Evolutionary conservation across 2,888 invertebrate species (phyloP), one percentile per base, ranked within the genome.

Genomic region (Diarsia dahlii): DNA sequence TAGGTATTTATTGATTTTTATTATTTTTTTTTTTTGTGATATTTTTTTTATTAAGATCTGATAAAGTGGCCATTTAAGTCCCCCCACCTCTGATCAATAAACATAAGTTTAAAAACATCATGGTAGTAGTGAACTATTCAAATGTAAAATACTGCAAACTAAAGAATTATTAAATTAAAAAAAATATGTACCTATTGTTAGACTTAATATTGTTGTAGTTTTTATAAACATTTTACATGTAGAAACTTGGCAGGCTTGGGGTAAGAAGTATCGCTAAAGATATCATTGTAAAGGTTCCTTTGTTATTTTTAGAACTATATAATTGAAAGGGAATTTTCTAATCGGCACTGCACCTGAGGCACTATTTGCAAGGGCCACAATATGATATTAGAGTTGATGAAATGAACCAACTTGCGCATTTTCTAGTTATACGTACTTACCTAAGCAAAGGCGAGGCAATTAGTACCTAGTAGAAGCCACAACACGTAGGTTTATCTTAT

Each of bases 161-260:
- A 79, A 50, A 78, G 45, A 74, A 72, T 68, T 83, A 85, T 78
- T 76, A 71, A 74, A 62, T 58, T 80, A 64, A 45, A 60, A 73
- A 58, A 68, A 67, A 68, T 73, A 77, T 81, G 85, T 78, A 84
- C 85, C 71, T 85, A 74, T 71, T 85, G 72, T 84, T 84, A 86
- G 76, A 81, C 78, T 81, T 84, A 84, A 85, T 85, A 86, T 87
- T 85, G 80, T 87, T 86, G 89, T 90, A 90, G 88, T 90, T 91
- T 91, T 91, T 91, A 89, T 91, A 91, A 87, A 88, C 82, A 79
- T 84, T 91, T 90, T 91, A 91, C 89, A 89, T 80, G 60, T 85
- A 84, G 74, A 77, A 78, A 84, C 78, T 80, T 83, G 76, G 76
- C 84, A 81, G 81, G 83, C 82, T 88, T 84, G 52, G 73, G 79